A percentile compares a stretch with the other conserved stretches of the same genome.
These are phyloP conservation scores for Loris lydekkerianus DNA, from an alignment of 2,797 vertebrate species.

Conservation along the genomic window DNA sequence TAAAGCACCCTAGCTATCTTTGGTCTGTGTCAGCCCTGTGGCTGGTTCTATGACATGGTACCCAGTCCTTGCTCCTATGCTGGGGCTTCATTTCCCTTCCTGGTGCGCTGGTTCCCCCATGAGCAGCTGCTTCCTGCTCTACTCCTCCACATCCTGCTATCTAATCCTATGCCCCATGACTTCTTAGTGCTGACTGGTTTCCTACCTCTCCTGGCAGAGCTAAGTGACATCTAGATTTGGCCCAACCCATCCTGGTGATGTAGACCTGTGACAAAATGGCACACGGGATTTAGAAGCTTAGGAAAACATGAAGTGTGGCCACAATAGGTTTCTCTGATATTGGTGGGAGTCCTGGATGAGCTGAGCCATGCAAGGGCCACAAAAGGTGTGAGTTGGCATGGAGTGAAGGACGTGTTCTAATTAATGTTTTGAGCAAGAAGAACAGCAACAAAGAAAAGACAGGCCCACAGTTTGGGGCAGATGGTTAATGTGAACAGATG, in stretches of 20 bases:
- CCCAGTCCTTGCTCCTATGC: neutral
- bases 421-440: constrained; percentile 39
- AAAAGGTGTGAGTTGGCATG: neutral
- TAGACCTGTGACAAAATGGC: neutral
- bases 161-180: neutral
- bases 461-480: constrained; percentile 6
- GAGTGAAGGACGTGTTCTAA: neutral
- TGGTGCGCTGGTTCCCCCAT: neutral
- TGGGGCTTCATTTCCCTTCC: neutral
- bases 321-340: neutral
- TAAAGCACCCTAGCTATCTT: neutral
- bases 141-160: neutral
- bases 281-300: neutral
- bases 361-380: neutral
- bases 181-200: neutral
- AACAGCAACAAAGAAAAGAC: neutral
- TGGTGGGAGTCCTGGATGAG: neutral
- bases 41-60: neutral
- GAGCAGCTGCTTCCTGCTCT: neutral
- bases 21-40: neutral
- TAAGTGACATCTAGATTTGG: neutral
- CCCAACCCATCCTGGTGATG: neutral
- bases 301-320: neutral
- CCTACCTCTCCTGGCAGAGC: neutral
- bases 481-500: constrained; percentile 57